Evolutionary conservation across 1,140 invertebrate genomes (phyloP).

Genomic region (Apis cerana): DNA sequence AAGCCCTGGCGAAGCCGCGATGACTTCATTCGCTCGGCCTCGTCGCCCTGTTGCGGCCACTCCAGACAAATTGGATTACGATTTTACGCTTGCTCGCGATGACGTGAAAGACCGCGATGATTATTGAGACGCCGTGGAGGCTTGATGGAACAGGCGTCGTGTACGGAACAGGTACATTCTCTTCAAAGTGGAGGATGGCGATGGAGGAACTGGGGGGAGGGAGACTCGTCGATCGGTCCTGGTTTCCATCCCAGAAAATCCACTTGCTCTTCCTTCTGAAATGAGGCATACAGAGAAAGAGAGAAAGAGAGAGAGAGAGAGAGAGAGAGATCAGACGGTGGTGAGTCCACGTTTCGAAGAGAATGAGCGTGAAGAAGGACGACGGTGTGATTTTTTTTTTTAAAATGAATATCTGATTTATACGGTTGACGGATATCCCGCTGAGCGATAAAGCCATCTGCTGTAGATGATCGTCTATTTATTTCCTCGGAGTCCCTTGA

Average conservation of each 20-base stretch:
- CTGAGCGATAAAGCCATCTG: slow-evolving; percentile 10
- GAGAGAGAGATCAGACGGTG: no score
- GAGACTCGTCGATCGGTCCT: not conserved
- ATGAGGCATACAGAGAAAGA: not conserved
- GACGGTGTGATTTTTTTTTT: slow-evolving; percentile 12
- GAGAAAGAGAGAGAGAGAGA: no score
- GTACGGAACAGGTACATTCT: not conserved
- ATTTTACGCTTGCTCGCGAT: slow-evolving; percentile 73
- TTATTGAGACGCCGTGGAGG: slow-evolving; percentile 48
- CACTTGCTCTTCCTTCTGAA: not conserved
- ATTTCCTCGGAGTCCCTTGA: not conserved
- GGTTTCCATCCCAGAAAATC: no score
- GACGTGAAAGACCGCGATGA: slow-evolving; percentile 54
- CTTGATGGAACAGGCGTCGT: slow-evolving; percentile 28
- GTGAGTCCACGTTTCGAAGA: not conserved
- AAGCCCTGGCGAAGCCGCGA: slow-evolving; percentile 66
- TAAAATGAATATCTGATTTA: slow-evolving; percentile 15
- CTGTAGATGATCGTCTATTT: not conserved
- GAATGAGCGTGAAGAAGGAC: not conserved
- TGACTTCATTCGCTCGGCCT: slow-evolving; percentile 75
- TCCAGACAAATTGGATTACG: slow-evolving; percentile 77
- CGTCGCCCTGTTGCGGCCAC: slow-evolving; percentile 65
- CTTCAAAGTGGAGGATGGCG: not conserved
- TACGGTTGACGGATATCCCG: slow-evolving; percentile 2
- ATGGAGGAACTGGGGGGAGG: not conserved